Evolutionary conservation across 2,113 vertebrate genomes (phyloP), one percentile per base, ranked within the genome.

Genomic region (Canis aureus): DNA sequence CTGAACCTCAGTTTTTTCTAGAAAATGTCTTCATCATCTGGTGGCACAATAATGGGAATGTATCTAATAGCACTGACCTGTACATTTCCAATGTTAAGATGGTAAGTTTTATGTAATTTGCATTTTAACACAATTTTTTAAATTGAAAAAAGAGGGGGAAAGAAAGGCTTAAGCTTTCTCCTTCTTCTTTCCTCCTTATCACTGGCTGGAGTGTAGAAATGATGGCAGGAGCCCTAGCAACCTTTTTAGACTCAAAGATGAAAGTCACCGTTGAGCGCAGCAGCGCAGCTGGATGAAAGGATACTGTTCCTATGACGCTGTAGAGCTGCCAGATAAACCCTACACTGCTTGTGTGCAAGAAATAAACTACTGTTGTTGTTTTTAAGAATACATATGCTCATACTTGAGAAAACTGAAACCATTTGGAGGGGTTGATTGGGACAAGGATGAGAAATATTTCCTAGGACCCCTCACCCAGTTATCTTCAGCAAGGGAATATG

Each of bases 151-250:
- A 87, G 59, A 49, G n/a, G n/a, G 8, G 17, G 12, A 74, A 92
- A 13, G 12, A 55, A 76, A 94, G 11, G 5, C 25, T 23, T 67
- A 60, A n/a, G 11, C 23, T 78, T 19, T 60, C 29, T 29, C 23
- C 7, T 49, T 80, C 13, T 10, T 64, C 43, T 29, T 91, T 17
- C 17, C 13, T 15, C 2, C 15, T 84, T 64, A 23, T 67, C 53
- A 71, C 22, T 19, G 49, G 6, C 27, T 64, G 67, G 38, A 59
- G 13, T 49, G 8, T 55, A 32, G 91, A 79, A 57, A 35, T 12
- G n/a, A 96, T 82, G 76, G 96, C 76, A 94, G 87, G 91, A 76
- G 25, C 81, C 69, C 10, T 5, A 5, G 82, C 82, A 87, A 76
- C 38, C 74, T 16, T 67, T 7, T 11, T 69, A 87, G 9, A 62